Evolutionary conservation across 2,113 vertebrate genomes (phyloP), one percentile per base, ranked within the genome.

Genomic region (Halcyon malimbica): DNA sequence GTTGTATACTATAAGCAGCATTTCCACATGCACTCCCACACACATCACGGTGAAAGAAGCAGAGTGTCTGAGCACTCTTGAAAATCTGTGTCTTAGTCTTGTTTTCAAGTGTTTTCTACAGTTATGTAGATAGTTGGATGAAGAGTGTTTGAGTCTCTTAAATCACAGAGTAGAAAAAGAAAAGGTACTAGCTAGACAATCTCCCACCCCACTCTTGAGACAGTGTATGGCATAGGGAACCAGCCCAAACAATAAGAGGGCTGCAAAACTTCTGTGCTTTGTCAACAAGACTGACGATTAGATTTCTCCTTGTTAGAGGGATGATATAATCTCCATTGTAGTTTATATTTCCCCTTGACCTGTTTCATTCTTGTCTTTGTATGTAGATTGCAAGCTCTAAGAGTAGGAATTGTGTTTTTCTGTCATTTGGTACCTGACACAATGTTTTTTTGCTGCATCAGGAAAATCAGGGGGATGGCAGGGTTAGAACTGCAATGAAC

Each of bases 91-190:
- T 80, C 44, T 85, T 50, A 35, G 39, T 83, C 57, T 80, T 68
- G 6, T 68, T 94, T 71, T 96, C 81, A 91, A 51, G 75, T 76
- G 67, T 91, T 91, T 93, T 93, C 50, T 50, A 79, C 59, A 91
- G 50, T 26, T 85, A 67, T 46, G 31, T 62, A 77, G 96, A 80
- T 35, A 87, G 50, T 33, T 82, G 78, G 44, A 53, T 79, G 75
- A 93, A 93, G 62, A 79, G 44, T 14, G 11, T 89, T 87, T 71
- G 41, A 69, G 39, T 80, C 23, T 80, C 12, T 85, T 67, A 80
- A 88, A 69, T 78, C 57, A 80, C 2, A 1, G 12, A 62, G 37
- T 29, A 90, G 28, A 74, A 50, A 88, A 91, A 93, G 67, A 65
- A 73, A 73, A 90, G 29, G n/a, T 41, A 84, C 71, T 86, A 73